phyloP scores from a whole-genome alignment of 2,888 invertebrate species.

The Conus canariensis region DNA sequence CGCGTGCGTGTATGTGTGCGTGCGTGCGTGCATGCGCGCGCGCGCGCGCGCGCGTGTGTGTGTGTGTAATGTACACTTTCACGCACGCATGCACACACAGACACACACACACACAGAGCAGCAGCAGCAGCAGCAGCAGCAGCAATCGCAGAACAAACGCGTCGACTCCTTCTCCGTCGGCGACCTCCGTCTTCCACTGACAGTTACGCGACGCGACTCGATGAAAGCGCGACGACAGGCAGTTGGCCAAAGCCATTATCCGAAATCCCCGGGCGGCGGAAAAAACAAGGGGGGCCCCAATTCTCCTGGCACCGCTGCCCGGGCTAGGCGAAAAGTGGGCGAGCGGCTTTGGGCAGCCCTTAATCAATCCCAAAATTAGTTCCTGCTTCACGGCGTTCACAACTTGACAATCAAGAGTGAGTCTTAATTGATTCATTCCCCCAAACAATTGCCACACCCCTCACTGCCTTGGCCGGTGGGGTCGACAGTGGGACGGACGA shows the following conservation, averaged over 20 bases:
- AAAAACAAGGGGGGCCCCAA: slow-evolving; percentile 25
- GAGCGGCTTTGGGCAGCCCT: slow-evolving; percentile 24
- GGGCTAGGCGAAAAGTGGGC: no score
- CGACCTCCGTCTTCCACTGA: background rate
- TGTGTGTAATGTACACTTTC: no score
- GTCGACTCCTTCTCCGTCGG: background rate
- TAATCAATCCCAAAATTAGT: slow-evolving; percentile 51
- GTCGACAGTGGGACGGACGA: no score
- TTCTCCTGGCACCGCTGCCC: background rate
- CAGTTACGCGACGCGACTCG: background rate
- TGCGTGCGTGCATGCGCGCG: no score
- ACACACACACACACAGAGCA: no score
- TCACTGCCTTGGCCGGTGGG: background rate
- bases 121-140: background rate
- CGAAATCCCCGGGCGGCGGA: slow-evolving; percentile 11
- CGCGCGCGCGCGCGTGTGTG: no score
- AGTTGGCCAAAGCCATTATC: slow-evolving; percentile 15
- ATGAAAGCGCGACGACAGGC: background rate
- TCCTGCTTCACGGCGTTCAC: slow-evolving; percentile 46
- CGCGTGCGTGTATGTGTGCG: no score
- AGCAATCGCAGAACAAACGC: background rate
- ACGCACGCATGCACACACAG: no score
- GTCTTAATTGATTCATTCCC: slow-evolving; percentile 54
- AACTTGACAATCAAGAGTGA: slow-evolving; percentile 53
- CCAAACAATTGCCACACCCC: slow-evolving; percentile 46